Conservation (phyloP, 2,888 invertebrate species). For the Rotaria macrura region DNA sequence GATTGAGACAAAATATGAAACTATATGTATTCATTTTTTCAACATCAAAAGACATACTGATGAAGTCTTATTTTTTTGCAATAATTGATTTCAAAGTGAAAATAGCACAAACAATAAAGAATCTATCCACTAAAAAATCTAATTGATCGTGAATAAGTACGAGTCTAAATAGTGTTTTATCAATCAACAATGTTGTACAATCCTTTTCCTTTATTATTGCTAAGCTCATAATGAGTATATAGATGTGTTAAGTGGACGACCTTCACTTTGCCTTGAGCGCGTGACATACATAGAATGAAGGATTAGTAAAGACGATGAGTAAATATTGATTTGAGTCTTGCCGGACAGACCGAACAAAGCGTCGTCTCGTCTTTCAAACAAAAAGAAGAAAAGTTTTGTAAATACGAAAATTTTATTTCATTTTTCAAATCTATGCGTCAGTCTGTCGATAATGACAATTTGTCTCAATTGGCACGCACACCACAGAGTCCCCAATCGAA, state of each 20-base stretch:
- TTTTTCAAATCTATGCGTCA: neutral
- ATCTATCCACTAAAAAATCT: neutral
- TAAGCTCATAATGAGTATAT: neutral
- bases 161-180: neutral
- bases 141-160: conserved; percentile 8
- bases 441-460: neutral
- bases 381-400: neutral
- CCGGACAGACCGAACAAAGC: neutral
- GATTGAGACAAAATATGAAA: neutral
- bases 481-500: neutral
- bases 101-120: neutral
- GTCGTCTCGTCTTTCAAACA: neutral
- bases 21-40: neutral
- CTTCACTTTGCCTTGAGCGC: conserved; percentile 12
- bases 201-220: neutral
- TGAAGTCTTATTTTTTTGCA: neutral
- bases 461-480: neutral
- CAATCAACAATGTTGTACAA: neutral
- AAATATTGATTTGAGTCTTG: neutral
- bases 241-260: conserved; percentile 6
- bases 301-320: neutral
- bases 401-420: neutral
- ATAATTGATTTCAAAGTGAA: neutral
- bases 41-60: neutral
- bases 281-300: neutral